phyloP scores from a whole-genome alignment of 2,797 vertebrate genomes.

The Tapera naevia region DNA sequence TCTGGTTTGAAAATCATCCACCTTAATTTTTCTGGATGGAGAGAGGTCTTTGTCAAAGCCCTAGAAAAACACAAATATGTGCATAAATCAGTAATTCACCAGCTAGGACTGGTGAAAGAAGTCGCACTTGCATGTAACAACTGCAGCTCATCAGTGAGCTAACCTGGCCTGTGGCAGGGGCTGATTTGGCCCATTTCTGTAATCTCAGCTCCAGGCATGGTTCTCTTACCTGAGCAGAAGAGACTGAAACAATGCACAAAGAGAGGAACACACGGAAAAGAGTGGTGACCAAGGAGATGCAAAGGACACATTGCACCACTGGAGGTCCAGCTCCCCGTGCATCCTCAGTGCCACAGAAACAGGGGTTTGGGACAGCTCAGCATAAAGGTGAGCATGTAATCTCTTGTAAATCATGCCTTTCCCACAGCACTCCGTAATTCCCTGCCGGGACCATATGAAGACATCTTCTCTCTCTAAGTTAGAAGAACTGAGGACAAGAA shows the following conservation, averaged over 20 bases:
- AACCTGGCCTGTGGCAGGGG: neutral
- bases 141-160: neutral
- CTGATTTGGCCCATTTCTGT: neutral
- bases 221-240: neutral
- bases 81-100: neutral
- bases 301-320: accelerated
- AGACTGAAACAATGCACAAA: neutral
- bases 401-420: neutral
- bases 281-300: neutral
- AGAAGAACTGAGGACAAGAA: neutral
- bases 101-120: neutral
- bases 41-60: constrained; percentile 44
- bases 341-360: neutral
- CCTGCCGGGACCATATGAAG: neutral
- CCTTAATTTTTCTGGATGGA: constrained; percentile 27
- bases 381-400: neutral
- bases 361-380: neutral
- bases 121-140: neutral
- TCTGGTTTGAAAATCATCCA: constrained; percentile 56
- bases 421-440: accelerated
- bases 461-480: neutral
- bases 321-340: neutral
- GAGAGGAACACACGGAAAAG: accelerated
- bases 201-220: accelerated
- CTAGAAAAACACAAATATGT: neutral